phyloP scores from a whole-genome alignment of 2,797 vertebrate genomes.

The Smutsia gigantea region DNA sequence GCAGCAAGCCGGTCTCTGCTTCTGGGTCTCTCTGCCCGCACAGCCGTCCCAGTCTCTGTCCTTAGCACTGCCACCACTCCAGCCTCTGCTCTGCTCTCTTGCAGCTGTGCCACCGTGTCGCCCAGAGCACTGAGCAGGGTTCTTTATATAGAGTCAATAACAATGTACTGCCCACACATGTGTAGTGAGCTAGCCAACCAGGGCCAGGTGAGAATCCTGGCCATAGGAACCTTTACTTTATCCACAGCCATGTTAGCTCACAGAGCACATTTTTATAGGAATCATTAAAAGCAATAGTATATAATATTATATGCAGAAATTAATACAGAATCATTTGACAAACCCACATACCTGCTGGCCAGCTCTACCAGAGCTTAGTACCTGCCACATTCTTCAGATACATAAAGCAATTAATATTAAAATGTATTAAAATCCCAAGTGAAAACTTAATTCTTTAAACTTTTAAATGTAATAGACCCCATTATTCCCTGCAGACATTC shows the following conservation, averaged over 20 bases:
- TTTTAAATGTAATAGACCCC: background rate
- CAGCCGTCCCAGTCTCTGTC: too few species aligned
- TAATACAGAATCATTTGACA: background rate
- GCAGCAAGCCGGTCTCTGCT: too few species aligned
- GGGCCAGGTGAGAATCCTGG: too few species aligned
- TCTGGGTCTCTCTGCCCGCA: too few species aligned
- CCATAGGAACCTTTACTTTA: too few species aligned
- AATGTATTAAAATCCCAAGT: constrained; percentile 8
- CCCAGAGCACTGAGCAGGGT: too few species aligned
- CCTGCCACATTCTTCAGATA: background rate
- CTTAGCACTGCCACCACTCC: too few species aligned
- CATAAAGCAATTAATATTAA: background rate
- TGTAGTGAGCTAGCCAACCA: too few species aligned
- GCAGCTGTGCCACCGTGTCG: too few species aligned
- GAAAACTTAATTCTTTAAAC: constrained; percentile 1
- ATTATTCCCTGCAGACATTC: background rate
- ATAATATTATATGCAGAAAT: background rate
- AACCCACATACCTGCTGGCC: background rate
- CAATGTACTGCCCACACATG: too few species aligned
- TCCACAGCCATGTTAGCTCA: background rate
- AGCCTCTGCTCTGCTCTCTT: too few species aligned
- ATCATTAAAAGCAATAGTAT: constrained; percentile 17
- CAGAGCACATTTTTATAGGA: background rate
- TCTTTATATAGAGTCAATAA: too few species aligned
- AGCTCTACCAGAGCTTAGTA: background rate